phyloP scores from a whole-genome alignment of 2,797 vertebrate genomes.

The Eutrigla gurnardus region DNA sequence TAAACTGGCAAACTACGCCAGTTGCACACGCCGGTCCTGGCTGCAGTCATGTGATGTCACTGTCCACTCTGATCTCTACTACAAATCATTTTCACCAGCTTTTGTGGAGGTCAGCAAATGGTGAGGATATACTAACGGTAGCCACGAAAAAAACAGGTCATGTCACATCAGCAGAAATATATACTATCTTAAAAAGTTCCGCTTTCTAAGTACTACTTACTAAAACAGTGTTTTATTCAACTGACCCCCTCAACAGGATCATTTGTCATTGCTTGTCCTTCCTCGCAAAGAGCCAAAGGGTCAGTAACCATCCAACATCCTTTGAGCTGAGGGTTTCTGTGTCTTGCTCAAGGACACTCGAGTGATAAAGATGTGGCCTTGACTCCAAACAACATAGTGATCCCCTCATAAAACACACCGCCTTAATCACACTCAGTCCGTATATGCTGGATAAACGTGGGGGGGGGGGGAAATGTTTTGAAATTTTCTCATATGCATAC shows the following conservation, averaged over 20 bases:
- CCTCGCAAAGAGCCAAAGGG: slow-evolving; percentile 17
- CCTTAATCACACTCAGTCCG: background rate
- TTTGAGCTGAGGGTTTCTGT: slow-evolving; percentile 15
- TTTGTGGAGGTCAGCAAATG: slow-evolving; percentile 60
- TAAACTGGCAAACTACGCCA: slow-evolving; percentile 1
- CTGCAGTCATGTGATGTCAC: slow-evolving; percentile 16
- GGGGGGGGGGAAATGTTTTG: background rate
- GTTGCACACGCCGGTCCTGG: background rate
- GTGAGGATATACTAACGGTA: slow-evolving; percentile 31
- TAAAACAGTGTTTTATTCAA: background rate
- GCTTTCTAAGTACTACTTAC: background rate
- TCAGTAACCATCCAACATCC: slow-evolving; percentile 24
- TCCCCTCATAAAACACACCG: slow-evolving; percentile 12
- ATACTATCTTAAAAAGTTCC: background rate
- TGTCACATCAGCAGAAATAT: slow-evolving; percentile 30
- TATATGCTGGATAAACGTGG: slow-evolving; percentile 6
- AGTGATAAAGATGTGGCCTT: slow-evolving; percentile 47
- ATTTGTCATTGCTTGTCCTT: slow-evolving; percentile 14
- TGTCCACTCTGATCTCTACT: slow-evolving; percentile 31
- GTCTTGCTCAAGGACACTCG: slow-evolving; percentile 50
- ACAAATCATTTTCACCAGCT: slow-evolving; percentile 35
- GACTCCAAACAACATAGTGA: slow-evolving; percentile 32
- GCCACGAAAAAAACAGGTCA: slow-evolving; percentile 15
- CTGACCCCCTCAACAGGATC: background rate
- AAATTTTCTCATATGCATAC: background rate